Evolutionary conservation across 2,888 invertebrate species (phyloP).

Genomic region (Furcula furcula): DNA sequence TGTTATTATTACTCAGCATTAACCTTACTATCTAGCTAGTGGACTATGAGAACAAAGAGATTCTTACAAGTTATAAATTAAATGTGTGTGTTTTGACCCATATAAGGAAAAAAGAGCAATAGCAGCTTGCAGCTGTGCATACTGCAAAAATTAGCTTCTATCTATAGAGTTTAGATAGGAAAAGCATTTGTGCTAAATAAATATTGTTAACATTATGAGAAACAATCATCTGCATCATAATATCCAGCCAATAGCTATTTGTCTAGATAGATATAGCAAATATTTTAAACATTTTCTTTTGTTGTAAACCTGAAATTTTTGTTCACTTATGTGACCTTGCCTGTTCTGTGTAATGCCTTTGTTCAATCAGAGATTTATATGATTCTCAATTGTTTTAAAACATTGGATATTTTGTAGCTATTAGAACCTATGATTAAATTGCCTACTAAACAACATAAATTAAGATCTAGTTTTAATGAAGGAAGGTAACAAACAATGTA

Average conservation of each 20-base stretch:
- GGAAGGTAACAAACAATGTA: constrained; percentile 57
- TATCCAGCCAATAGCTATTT: constrained; percentile 12
- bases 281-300: no score
- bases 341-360: constrained; percentile 17
- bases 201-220: constrained; percentile 10
- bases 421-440: constrained; percentile 26
- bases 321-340: constrained; percentile 27
- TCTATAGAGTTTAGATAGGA: constrained; percentile 6
- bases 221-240: constrained; percentile 13
- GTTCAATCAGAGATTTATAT: constrained; percentile 27
- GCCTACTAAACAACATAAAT: constrained; percentile 35
- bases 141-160: constrained; percentile 19
- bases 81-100: constrained; percentile 7
- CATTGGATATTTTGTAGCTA: constrained; percentile 29
- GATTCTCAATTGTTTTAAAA: constrained; percentile 34
- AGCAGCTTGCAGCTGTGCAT: constrained; percentile 32
- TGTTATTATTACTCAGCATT: constrained; percentile 37
- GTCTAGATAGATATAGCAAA: constrained; percentile 6
- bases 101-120: constrained; percentile 17
- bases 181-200: constrained; percentile 11
- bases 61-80: constrained; percentile 5
- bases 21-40: constrained; percentile 26
- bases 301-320: constrained; percentile 14
- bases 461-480: constrained; percentile 52
- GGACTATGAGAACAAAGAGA: constrained; percentile 26